A percentile compares a stretch with the other conserved stretches of the same genome.
Conservation (phyloP, 2,888 invertebrate species). For the Chrysina gloriosa region DNA sequence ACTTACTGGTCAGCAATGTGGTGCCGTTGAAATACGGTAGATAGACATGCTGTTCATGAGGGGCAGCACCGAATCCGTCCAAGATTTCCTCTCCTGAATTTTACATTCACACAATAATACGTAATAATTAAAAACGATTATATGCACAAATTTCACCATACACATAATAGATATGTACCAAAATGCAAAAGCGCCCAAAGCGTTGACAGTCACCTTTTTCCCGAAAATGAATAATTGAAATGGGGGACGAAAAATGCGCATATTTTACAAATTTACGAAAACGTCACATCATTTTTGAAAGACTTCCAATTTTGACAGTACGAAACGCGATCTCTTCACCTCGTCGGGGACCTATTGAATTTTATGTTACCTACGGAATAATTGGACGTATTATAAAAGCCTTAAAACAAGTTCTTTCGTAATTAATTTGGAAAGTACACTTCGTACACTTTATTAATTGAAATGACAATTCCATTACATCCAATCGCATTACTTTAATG, state of each 20-base stretch:
- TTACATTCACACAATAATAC: slow-evolving; percentile 35
- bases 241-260: not conserved
- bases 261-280: too few species aligned
- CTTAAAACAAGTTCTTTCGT: too few species aligned
- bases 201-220: slow-evolving; percentile 20
- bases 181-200: slow-evolving; percentile 37
- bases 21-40: slow-evolving; percentile 87
- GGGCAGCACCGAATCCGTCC: slow-evolving; percentile 76
- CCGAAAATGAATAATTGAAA: slow-evolving; percentile 1
- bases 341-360: not conserved
- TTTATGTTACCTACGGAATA: too few species aligned
- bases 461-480: not conserved
- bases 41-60: slow-evolving; percentile 83
- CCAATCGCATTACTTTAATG: not conserved
- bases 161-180: slow-evolving; percentile 9
- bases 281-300: not conserved
- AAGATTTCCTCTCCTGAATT: slow-evolving; percentile 57
- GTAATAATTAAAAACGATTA: slow-evolving; percentile 30
- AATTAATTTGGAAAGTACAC: too few species aligned
- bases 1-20: slow-evolving; percentile 84
- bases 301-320: not conserved
- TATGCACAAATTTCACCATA: slow-evolving; percentile 24
- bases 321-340: not conserved
- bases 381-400: too few species aligned
- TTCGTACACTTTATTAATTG: too few species aligned